Conservation (phyloP, 1,140 invertebrate genomes). For the Latrodectus geometricus region DNA sequence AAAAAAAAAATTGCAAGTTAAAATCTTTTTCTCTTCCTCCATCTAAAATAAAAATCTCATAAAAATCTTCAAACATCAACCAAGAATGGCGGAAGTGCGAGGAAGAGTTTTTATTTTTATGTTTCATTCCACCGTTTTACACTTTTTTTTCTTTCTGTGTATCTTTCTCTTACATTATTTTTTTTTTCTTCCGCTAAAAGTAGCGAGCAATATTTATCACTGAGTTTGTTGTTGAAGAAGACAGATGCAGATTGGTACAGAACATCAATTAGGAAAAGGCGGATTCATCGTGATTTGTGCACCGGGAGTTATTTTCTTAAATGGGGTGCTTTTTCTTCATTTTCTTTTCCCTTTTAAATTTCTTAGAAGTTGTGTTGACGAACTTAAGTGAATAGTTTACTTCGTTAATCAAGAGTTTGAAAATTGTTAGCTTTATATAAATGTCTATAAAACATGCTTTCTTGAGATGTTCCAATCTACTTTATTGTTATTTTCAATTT, state of each 20-base stretch:
- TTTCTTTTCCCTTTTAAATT: constrained; percentile 24
- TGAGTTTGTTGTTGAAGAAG: constrained; percentile 45
- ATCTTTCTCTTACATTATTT: constrained; percentile 1
- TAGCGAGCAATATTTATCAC: constrained; percentile 36
- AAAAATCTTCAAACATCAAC: constrained; percentile 30
- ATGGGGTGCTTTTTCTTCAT: constrained; percentile 10
- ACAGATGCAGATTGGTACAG: constrained; percentile 54
- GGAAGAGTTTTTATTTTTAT: constrained; percentile 7
- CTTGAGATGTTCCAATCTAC: too few relatives aligned
- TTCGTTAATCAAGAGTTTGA: background rate
- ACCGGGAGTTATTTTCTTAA: constrained; percentile 34
- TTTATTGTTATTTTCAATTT: too few relatives aligned
- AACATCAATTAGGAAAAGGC: constrained; percentile 50
- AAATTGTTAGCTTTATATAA: too few relatives aligned
- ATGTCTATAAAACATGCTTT: too few relatives aligned
- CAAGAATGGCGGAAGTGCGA: constrained; percentile 37
- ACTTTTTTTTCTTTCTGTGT: background rate
- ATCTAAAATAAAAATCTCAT: constrained; percentile 51
- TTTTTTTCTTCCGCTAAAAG: background rate
- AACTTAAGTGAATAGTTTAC: constrained; percentile 25
- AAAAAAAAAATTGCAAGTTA: constrained; percentile 11
- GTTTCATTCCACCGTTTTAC: background rate
- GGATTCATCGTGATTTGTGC: constrained; percentile 37
- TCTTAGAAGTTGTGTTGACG: constrained; percentile 17
- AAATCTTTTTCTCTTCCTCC: background rate